Evolutionary conservation across 2,888 invertebrate genomes (phyloP).

Genomic region (Lymantria dispar): DNA sequence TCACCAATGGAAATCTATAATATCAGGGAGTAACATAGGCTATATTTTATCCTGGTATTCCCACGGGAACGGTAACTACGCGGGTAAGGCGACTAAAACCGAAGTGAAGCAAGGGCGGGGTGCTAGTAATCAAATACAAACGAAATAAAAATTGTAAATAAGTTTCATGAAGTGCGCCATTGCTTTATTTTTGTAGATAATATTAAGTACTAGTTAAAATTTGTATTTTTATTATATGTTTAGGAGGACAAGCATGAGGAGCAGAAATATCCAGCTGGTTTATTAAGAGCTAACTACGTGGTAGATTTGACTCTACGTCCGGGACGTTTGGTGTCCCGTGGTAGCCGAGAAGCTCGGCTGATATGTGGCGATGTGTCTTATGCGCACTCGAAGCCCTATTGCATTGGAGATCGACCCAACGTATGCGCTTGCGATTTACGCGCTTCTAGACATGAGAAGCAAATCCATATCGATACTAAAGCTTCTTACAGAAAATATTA

Average conservation of each 20-base stretch:
- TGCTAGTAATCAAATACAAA: too few species aligned
- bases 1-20: too few species aligned
- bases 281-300: slow-evolving; percentile 83
- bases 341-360: slow-evolving; percentile 50
- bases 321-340: slow-evolving; percentile 64
- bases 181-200: too few species aligned
- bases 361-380: slow-evolving; percentile 5
- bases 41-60: too few species aligned
- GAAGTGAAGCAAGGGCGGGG: too few species aligned
- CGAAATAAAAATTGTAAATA: too few species aligned
- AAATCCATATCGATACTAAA: too few species aligned
- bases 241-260: slow-evolving; percentile 9
- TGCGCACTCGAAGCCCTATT: background rate
- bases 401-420: slow-evolving; percentile 1
- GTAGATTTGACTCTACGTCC: slow-evolving; percentile 81
- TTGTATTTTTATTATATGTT: background rate
- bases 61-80: too few species aligned
- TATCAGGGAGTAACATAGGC: too few species aligned
- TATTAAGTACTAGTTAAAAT: background rate
- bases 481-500: too few species aligned
- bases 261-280: slow-evolving; percentile 73
- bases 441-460: background rate
- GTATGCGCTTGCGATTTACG: slow-evolving; percentile 2
- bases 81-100: too few species aligned
- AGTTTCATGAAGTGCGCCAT: too few species aligned